phyloP scores from a whole-genome alignment of 2,113 vertebrate species.

The Pachypanchax playfairii region DNA sequence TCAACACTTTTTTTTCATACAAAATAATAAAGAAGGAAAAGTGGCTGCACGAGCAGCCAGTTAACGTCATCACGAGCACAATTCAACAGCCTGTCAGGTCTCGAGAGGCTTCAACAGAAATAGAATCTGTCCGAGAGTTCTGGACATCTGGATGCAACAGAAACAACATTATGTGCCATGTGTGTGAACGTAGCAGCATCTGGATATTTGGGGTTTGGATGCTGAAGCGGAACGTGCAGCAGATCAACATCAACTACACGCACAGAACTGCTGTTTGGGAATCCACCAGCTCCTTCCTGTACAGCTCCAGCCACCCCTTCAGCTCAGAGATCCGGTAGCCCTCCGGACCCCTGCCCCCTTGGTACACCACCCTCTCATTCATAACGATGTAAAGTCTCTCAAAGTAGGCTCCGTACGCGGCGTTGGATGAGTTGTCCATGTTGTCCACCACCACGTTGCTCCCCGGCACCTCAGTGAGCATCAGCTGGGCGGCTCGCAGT shows the following conservation, averaged over 20 bases:
- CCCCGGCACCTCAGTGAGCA: slow-evolving; percentile 85
- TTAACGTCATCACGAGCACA: slow-evolving; percentile 62
- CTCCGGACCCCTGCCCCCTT: slow-evolving; percentile 94
- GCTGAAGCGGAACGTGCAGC: slow-evolving; percentile 41
- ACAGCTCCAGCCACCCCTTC: slow-evolving; percentile 91
- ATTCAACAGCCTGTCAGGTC: slow-evolving; percentile 26
- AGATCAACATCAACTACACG: slow-evolving; percentile 75
- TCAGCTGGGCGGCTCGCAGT: slow-evolving; percentile 88
- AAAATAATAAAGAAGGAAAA: slow-evolving; percentile 50
- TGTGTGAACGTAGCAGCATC: slow-evolving; percentile 72
- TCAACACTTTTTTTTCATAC: slow-evolving; percentile 51
- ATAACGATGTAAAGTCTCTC: slow-evolving; percentile 95
- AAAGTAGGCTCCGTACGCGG: slow-evolving; percentile 98
- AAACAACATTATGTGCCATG: slow-evolving; percentile 43
- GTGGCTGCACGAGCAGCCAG: slow-evolving; percentile 31
- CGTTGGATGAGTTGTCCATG: slow-evolving; percentile 97
- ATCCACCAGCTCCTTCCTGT: slow-evolving; percentile 80
- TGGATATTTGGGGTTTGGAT: slow-evolving; percentile 40
- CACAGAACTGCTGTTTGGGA: slow-evolving; percentile 81
- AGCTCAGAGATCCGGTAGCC: slow-evolving; percentile 96
- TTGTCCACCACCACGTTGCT: slow-evolving; percentile 92
- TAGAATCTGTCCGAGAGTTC: slow-evolving; percentile 35
- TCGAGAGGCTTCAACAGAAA: slow-evolving; percentile 34
- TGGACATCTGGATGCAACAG: slow-evolving; percentile 21
- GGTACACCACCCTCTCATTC: slow-evolving; percentile 90